Percentiles rank a stretch among this genome's conserved stretches.
phyloP scores from a whole-genome alignment of 2,888 invertebrate species.

The Druceiella hillmani region DNA sequence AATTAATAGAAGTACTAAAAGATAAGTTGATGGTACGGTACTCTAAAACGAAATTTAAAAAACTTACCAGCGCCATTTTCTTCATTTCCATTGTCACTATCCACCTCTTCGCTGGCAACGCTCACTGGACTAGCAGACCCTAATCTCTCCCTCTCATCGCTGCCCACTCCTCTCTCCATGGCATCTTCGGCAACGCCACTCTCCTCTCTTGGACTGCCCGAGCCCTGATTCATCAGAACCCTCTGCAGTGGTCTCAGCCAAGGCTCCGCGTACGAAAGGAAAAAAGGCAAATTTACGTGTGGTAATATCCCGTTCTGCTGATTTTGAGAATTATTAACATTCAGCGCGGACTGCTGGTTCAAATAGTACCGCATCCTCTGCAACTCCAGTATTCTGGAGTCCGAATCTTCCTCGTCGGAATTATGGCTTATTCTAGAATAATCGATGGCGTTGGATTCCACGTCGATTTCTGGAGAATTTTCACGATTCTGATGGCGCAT shows the following conservation, averaged over 20 bases:
- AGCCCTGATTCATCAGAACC: slow-evolving; percentile 31
- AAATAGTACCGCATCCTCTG: slow-evolving; percentile 47
- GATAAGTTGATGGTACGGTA: too few species aligned
- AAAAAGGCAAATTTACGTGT: slow-evolving; percentile 37
- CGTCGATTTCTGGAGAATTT: slow-evolving; percentile 47
- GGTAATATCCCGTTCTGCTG: slow-evolving; percentile 35
- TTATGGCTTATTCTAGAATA: slow-evolving; percentile 31
- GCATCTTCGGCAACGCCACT: slow-evolving; percentile 2
- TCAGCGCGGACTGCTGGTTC: slow-evolving; percentile 28
- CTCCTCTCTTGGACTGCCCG: slow-evolving; percentile 18
- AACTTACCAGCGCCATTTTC: slow-evolving; percentile 41
- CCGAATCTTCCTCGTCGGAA: slow-evolving; percentile 41
- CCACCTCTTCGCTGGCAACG: slow-evolving; percentile 39
- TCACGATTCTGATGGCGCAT: slow-evolving; percentile 31
- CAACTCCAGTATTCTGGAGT: slow-evolving; percentile 35
- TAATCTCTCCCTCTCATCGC: slow-evolving; percentile 36
- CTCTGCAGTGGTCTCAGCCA: slow-evolving; percentile 38
- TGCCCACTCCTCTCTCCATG: slow-evolving; percentile 26
- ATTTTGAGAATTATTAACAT: too few species aligned
- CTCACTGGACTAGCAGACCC: slow-evolving; percentile 43
- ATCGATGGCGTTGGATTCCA: slow-evolving; percentile 42
- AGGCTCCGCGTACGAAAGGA: slow-evolving; percentile 44
- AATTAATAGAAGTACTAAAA: too few species aligned
- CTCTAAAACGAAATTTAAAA: too few species aligned
- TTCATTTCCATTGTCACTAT: slow-evolving; percentile 43